Evolutionary conservation across 1,140 invertebrate genomes (phyloP).

Genomic region (Helicoverpa armigera): DNA sequence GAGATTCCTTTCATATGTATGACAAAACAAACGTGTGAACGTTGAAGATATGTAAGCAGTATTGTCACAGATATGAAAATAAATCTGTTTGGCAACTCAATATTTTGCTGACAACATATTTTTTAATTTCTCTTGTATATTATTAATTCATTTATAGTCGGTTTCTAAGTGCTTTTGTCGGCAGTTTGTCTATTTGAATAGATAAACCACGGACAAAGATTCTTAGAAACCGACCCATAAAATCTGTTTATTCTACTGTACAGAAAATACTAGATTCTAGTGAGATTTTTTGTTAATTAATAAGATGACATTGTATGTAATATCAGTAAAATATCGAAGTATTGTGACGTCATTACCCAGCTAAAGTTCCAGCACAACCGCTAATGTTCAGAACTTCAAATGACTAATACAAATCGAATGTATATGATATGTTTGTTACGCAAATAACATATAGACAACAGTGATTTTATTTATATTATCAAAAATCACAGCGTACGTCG

Average conservation of each 20-base stretch:
- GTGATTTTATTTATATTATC: conserved; percentile 23
- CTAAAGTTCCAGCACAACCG: conserved; percentile 41
- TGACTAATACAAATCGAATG: conserved; percentile 30
- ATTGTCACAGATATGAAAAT: conserved; percentile 22
- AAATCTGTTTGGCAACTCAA: not conserved
- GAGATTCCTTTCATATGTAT: not conserved
- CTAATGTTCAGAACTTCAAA: conserved; percentile 33
- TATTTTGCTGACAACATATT: conserved; percentile 11
- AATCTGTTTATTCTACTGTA: no score
- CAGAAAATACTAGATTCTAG: not conserved
- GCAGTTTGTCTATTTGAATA: no score
- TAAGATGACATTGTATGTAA: not conserved
- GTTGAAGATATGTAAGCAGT: not conserved
- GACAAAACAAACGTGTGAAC: not conserved
- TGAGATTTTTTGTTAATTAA: not conserved
- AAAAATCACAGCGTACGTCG: conserved; percentile 20
- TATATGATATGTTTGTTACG: conserved; percentile 50
- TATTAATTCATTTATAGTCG: not conserved
- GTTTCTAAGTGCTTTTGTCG: no score
- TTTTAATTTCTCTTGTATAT: not conserved
- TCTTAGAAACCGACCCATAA: no score
- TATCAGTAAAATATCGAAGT: not conserved
- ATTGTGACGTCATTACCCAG: conserved; percentile 2
- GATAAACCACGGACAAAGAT: no score
- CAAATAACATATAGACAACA: conserved; percentile 33